Base-by-base conservation (phyloP, 2,113 vertebrate species). In the Anhinga rufa region DNA sequence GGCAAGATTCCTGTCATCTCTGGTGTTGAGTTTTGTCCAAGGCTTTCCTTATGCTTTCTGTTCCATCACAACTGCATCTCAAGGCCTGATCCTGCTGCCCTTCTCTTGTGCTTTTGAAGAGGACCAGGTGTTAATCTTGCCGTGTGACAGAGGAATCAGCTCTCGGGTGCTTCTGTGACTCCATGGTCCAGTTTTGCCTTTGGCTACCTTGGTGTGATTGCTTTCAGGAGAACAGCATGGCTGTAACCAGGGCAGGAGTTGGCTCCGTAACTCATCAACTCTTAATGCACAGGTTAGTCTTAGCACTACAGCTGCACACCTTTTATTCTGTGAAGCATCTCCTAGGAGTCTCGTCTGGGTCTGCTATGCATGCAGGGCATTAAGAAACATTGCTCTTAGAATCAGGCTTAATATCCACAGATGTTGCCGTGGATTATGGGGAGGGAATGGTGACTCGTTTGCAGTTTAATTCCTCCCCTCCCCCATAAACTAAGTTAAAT, bases 381-480 rank as follows among this genome's bases (percentile, higher is more conserved):
- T 66, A 34, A 26, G 82, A 54, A 31, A 49, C 22, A 3, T 28
- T 51, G 65, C 48, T 69, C 40, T 46, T 48, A 10, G 18, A 42
- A 18, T 42, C 54, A 42, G 82, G 40, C 31, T 3, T 36, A 60
- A 66, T 15, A 75, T 81, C 92, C 82, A 46, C 86, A 91, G 83
- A 92, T 88, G 91, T 52, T 88, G 54, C 86, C 1, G 22, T 95
- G 95, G 92, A 70, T 96, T 93, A 84, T 66, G 65, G 71, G 60
- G 52, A 92, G 89, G 69, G 83, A 84, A 25, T 0, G 1, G 62
- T 92, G 83, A 91, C 86, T 97, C 62, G 49, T 51, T 91, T 69
- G 72, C 70, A 79, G 48, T 89, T 84, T 77, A 87, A 91, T 92
- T 96, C 77, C 61, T 84, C 69, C 86, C 86, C 40, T 89, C 61